Evolutionary conservation across 2,797 vertebrate genomes (phyloP), one percentile per base, ranked within the genome.

Genomic region (Mormyrops boulengeri): DNA sequence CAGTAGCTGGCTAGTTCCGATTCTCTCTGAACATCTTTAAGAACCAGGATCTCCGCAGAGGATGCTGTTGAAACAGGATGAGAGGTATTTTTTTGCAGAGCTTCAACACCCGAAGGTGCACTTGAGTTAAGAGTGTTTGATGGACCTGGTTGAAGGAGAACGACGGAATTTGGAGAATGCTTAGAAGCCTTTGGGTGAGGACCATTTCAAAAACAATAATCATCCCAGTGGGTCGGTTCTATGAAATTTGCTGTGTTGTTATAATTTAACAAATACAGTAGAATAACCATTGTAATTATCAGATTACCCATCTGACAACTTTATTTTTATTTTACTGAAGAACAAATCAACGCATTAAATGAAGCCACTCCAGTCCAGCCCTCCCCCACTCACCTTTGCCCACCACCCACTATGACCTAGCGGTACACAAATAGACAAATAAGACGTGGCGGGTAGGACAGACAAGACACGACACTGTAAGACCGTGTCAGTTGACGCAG

Each of bases 41-140:
- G 19, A 66, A 66, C 19, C 50, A 22, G 7, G 30, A 88, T 12
- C 34, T 44, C 55, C 26, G n/a, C 41, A 19, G 57, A 22, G 41
- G 57, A 69, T 30, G 9, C 87, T 47, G 4, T 14, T 66, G 19
- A 38, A 30, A 38, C 8, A 19, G 26, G 30, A 88, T 7, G 55
- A 62, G 55, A 38, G 84, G 6, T 88, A 38, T 44, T 88, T 44
- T 88, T 62, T 38, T 30, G 49, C 84, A 30, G 22, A 30, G 47
- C 44, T 85, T 19, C 52, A 34, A 34, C 49, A 7, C 9, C 26
- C 22, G 49, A 22, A 55, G 85, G 85, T 86, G 22, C 77, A 22
- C 77, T 44, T 82, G 82, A 86, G 77, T 17, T 85, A 38, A 85
- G 41, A 82, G 34, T 55, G 26, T 89, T 89, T 85, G 82, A 89